Evolutionary conservation across 2,888 invertebrate species (phyloP), one percentile per base, ranked within the genome.

Genomic region (Aplocera efformata): DNA sequence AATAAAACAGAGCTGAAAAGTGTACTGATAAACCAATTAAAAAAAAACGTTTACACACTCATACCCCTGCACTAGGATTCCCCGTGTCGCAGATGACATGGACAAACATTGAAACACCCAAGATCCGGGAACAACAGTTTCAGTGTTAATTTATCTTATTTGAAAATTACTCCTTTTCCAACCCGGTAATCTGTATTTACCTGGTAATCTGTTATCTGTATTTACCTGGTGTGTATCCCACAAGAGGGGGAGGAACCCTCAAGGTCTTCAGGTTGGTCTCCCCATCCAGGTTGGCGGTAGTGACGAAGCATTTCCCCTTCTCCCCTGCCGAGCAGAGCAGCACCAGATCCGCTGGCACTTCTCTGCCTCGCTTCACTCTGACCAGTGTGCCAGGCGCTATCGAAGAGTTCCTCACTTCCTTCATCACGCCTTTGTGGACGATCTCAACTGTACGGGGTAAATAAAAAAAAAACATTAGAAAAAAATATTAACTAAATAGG

Each of bases 241-340:
- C 62, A 1, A 88, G 63, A 0, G 88, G 76, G 1, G 79, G 74
- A 0, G 83, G 83, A 1, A 89, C 89, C 42, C 88, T 66, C 41
- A 89, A 46, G 42, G 92, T 92, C 84, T 94, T 94, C 30, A 94
- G 79, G 65, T 94, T 94, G 1, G 94, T 94, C 76, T 94, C 94
- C 0, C 96, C 96, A 62, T 96, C 96, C 29, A 96, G 85, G 76
- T 96, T 96, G n/a, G 95, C 94, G 0, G 96, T 96, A 20, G 94
- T 96, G 29, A 96, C 90, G 72, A 90, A 93, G 64, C 95, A 95
- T 57, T 91, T 91, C 0, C 93, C 93, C 42, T 90, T 90, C 1
- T 88, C 82, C 45, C 94, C 92, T 1, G 92, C 91, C 0, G 93
- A 91, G 11, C 93, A 91, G 1, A 96, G 72, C 48, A 96, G 70